Percentiles rank a stretch among this genome's conserved stretches.
Evolutionary conservation across 2,113 vertebrate genomes (phyloP).

Genomic region (Chloebia gouldiae): DNA sequence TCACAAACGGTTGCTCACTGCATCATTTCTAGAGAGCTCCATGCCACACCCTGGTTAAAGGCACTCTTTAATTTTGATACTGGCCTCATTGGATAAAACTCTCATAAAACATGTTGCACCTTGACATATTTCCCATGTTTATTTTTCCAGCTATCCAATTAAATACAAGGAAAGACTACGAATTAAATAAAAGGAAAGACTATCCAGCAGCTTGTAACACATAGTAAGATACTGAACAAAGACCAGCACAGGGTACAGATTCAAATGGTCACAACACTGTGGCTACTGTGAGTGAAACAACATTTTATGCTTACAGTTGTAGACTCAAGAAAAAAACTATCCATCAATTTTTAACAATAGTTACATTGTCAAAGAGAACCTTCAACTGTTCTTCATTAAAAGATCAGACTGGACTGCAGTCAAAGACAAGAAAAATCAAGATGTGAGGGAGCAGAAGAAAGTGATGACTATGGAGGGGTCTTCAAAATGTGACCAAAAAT

Average conservation of each 20-base stretch:
- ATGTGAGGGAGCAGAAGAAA: neutral
- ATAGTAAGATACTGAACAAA: neutral
- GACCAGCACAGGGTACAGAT: neutral
- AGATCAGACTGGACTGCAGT: neutral
- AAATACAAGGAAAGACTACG: neutral
- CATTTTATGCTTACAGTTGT: constrained; percentile 2
- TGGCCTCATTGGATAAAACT: neutral
- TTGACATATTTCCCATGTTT: neutral
- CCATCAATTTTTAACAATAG: neutral
- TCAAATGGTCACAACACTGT: neutral
- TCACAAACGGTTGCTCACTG: neutral
- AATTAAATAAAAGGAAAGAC: neutral
- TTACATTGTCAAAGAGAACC: constrained; percentile 11
- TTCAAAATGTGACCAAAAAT: neutral
- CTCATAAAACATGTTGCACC: neutral
- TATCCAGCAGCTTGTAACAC: neutral
- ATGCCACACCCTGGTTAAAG: constrained; percentile 1
- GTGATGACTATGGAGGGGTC: neutral
- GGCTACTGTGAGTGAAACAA: constrained; percentile 22
- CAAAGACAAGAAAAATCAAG: neutral
- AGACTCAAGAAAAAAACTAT: constrained; percentile 20
- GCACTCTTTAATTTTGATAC: constrained; percentile 31
- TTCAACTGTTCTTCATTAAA: constrained; percentile 68
- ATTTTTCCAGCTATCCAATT: neutral
- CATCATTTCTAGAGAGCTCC: neutral